These are phyloP conservation scores for Rana temporaria DNA, from an alignment of 2,113 vertebrate genomes.

Conservation along the genomic window DNA sequence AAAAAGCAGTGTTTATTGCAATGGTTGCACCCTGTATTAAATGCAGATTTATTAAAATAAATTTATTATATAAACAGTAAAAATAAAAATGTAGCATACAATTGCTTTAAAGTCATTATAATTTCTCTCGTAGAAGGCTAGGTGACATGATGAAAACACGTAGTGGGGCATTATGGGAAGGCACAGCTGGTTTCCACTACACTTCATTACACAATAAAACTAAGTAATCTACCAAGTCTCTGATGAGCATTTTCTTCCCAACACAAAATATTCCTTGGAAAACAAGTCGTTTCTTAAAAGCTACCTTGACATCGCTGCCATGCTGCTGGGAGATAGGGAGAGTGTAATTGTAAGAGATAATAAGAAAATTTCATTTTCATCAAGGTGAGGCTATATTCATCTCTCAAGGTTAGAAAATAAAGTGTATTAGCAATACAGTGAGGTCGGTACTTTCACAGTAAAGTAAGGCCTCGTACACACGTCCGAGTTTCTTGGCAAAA, in stretches of 20 bases:
- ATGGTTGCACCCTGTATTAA: too few species aligned
- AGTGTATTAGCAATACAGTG: too few species aligned
- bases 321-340: background rate
- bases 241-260: slow-evolving; percentile 2
- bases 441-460: too few species aligned
- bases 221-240: background rate
- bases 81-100: too few species aligned
- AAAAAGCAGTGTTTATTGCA: too few species aligned
- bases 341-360: background rate
- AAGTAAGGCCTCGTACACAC: too few species aligned
- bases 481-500: too few species aligned
- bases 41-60: too few species aligned
- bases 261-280: background rate
- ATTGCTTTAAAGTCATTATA: background rate
- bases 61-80: too few species aligned
- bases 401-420: too few species aligned
- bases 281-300: slow-evolving; percentile 5
- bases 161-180: background rate
- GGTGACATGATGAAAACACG: background rate
- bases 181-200: slow-evolving; percentile 14
- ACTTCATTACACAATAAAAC: slow-evolving; percentile 23
- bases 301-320: background rate
- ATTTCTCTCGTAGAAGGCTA: background rate
- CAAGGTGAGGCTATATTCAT: too few species aligned
- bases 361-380: too few species aligned